Base-by-base conservation (phyloP, 2,888 invertebrate species). In the Erynnis tages region DNA sequence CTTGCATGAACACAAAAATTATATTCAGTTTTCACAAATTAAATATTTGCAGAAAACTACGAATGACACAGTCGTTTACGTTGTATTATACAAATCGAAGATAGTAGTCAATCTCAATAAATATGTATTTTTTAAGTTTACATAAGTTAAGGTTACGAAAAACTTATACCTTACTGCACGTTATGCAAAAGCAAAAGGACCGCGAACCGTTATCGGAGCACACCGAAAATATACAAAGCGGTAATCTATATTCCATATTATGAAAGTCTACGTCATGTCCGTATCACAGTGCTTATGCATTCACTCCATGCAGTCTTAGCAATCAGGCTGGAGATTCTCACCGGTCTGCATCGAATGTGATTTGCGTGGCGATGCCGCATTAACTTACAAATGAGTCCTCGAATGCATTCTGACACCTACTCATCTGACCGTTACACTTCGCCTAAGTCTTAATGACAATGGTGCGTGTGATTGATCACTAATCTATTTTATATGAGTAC, bases 271-370 rank as follows among this genome's bases (percentile, higher is more conserved):
- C 30, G 50, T 35, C 53, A 10, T 29, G 27, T 50, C 37, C 8
- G 23, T 34, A 43, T 35, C 43, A 44, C 52, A 27, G 16, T 52
- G 37, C 21, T 66, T 69, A 65, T 55, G 57, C 66, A 83, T 82
- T 77, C 82, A 58, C 40, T 41, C 45, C 76, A 72, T 68, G 73
- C 55, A 38, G 54, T 44, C 53, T 58, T 58, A 60, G 68, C 73
- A 81, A 82, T 82, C 74, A 79, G 68, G 66, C 66, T 67, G 58
- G 60, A 66, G 71, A 74, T 82, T 81, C 78, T 76, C 79, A 77
- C 78, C 69, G 70, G 63, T 62, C 59, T 61, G 69, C 66, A 60
- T 63, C 55, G 74, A 63, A 76, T 79, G 74, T 72, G 69, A 68
- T 70, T 62, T 58, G 79, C 70, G 65, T 76, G 55, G 63, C 64